Conservation (phyloP, 2,113 vertebrate genomes). For the Nematolebias whitei region DNA sequence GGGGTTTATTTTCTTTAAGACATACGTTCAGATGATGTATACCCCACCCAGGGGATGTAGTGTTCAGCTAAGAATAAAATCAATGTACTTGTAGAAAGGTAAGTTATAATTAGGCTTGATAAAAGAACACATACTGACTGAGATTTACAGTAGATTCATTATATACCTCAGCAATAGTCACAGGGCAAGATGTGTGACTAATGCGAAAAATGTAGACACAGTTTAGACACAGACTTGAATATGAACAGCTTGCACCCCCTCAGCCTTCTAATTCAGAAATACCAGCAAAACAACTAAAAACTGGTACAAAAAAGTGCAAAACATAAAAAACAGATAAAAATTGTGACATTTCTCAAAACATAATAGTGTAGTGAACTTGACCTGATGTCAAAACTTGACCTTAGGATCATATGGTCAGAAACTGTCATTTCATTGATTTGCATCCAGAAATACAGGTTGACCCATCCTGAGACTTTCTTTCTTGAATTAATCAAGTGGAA, state of each 20-base stretch:
- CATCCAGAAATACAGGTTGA: too few relatives aligned
- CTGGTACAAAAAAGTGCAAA: too few relatives aligned
- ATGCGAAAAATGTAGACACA: neutral
- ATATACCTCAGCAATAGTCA: neutral
- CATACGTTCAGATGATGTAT: neutral
- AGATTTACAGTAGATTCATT: too few relatives aligned
- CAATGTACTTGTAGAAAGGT: conserved; percentile 59
- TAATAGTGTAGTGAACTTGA: too few relatives aligned
- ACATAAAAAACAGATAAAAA: too few relatives aligned
- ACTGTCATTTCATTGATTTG: too few relatives aligned
- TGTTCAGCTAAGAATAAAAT: conserved; percentile 45
- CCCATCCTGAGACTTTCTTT: too few relatives aligned
- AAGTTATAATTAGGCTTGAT: conserved; percentile 65
- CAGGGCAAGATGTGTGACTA: neutral
- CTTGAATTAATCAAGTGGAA: too few relatives aligned
- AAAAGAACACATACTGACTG: conserved; percentile 19
- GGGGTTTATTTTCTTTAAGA: neutral
- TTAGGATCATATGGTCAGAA: too few relatives aligned
- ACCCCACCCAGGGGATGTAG: conserved; percentile 24
- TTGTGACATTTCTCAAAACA: too few relatives aligned
- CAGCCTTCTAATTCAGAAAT: neutral
- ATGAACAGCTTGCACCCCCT: neutral
- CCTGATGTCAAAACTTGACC: too few relatives aligned
- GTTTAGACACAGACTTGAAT: neutral
- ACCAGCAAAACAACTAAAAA: neutral